These are phyloP conservation scores for Hydrolagus affinis DNA, from an alignment of 2,113 vertebrate genomes.

Conservation along the genomic window DNA sequence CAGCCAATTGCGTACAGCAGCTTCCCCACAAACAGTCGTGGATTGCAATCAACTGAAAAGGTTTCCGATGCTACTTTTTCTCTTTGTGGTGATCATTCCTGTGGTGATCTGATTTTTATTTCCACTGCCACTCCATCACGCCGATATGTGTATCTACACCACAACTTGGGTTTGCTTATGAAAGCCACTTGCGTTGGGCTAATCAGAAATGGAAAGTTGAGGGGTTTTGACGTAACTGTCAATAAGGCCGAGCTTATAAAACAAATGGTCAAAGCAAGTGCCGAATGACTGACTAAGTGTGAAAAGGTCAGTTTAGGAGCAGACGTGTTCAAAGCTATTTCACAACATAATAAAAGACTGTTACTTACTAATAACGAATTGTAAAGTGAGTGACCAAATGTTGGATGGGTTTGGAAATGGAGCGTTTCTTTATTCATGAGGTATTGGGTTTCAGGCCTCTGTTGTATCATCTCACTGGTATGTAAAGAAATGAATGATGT, in stretches of 20 bases:
- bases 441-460: not conserved
- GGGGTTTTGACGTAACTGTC: not conserved
- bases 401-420: not conserved
- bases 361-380: not conserved
- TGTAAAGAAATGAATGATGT: constrained; percentile 1
- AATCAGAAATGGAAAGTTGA: too few species aligned
- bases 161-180: not conserved
- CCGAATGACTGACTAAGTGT: not conserved
- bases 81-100: not conserved
- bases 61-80: too few species aligned
- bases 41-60: not conserved
- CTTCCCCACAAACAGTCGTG: too few species aligned
- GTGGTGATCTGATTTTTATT: not conserved
- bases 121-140: not conserved
- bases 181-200: not conserved
- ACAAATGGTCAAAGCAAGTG: not conserved
- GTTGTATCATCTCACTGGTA: not conserved
- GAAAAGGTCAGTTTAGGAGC: not conserved
- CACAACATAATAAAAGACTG: not conserved
- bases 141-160: not conserved
- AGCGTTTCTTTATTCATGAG: not conserved
- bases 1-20: too few species aligned
- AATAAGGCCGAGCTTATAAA: not conserved
- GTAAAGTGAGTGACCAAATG: not conserved
- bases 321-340: not conserved